Evolutionary conservation across 2,797 vertebrate genomes (phyloP).

Genomic region (Apogon talboti): DNA sequence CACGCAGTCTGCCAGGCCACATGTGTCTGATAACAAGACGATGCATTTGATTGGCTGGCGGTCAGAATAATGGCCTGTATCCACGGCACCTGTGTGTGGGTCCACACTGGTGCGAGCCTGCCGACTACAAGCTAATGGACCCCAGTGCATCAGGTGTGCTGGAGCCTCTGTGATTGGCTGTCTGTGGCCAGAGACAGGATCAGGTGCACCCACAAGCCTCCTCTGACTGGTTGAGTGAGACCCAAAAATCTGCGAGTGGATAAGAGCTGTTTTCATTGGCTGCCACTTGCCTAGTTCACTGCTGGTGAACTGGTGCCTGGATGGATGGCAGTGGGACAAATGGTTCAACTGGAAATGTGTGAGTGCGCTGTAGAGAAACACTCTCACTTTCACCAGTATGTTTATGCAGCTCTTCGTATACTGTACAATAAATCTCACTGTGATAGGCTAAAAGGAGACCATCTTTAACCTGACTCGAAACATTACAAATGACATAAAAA

Average conservation of each 20-base stretch:
- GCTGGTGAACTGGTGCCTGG: constrained; percentile 65
- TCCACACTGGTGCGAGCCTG: constrained; percentile 39
- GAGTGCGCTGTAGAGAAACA: constrained; percentile 30
- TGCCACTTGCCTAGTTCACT: constrained; percentile 49
- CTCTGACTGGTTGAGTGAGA: constrained; percentile 68
- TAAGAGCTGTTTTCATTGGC: constrained; percentile 68
- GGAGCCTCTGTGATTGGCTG: constrained; percentile 68
- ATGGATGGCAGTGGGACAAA: constrained; percentile 68
- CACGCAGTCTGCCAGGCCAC: constrained; percentile 63
- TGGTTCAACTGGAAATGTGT: constrained; percentile 46
- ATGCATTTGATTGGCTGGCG: constrained; percentile 65
- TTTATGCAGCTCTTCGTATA: constrained; percentile 9
- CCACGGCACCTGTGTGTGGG: constrained; percentile 71
- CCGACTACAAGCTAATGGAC: constrained; percentile 49
- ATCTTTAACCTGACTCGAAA: constrained; percentile 9
- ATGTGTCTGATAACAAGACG: constrained; percentile 62
- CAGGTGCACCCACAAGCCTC: constrained; percentile 60
- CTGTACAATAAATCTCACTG: constrained; percentile 8
- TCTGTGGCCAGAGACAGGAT: constrained; percentile 73
- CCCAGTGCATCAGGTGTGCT: constrained; percentile 76
- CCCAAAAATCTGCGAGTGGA: constrained; percentile 67
- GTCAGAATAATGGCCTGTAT: constrained; percentile 56
- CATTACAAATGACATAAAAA: constrained; percentile 1
- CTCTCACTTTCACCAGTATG: constrained; percentile 18
- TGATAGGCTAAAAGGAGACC: background rate